phyloP scores from a whole-genome alignment of 2,797 vertebrate species.

The Gymnoscopelus microlampas region DNA sequence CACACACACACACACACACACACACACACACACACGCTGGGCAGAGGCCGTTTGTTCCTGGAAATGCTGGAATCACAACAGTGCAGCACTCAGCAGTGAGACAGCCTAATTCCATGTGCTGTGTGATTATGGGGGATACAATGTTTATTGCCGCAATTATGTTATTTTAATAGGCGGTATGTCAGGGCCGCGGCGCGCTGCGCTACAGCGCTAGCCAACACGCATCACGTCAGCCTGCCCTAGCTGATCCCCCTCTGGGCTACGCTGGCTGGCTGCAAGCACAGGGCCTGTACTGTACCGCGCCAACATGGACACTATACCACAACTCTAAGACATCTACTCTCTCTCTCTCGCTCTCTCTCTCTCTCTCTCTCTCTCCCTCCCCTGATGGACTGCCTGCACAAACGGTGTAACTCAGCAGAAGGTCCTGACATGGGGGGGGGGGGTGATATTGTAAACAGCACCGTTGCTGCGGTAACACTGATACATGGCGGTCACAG shows the following conservation, averaged over 20 bases:
- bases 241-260: slow-evolving; percentile 20
- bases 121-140: slow-evolving; percentile 35
- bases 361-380: neutral
- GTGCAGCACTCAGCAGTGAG: neutral
- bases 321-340: too few species aligned
- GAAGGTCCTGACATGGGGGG: too few species aligned
- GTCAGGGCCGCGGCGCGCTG: neutral
- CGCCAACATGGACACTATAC: too few species aligned
- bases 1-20: slow-evolving; percentile 1
- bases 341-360: neutral
- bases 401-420: too few species aligned
- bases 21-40: neutral
- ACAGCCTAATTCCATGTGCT: slow-evolving; percentile 18
- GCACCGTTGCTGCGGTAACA: too few species aligned
- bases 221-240: slow-evolving; percentile 31
- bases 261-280: too few species aligned
- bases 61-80: neutral
- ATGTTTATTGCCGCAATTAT: slow-evolving; percentile 35
- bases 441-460: too few species aligned
- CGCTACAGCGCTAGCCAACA: slow-evolving; percentile 2
- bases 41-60: neutral
- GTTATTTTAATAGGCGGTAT: slow-evolving; percentile 39
- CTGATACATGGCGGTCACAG: too few species aligned
- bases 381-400: too few species aligned
- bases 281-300: too few species aligned